These are phyloP conservation scores for Amorpha juglandis DNA, from an alignment of 2,888 invertebrate species.

Conservation along the genomic window DNA sequence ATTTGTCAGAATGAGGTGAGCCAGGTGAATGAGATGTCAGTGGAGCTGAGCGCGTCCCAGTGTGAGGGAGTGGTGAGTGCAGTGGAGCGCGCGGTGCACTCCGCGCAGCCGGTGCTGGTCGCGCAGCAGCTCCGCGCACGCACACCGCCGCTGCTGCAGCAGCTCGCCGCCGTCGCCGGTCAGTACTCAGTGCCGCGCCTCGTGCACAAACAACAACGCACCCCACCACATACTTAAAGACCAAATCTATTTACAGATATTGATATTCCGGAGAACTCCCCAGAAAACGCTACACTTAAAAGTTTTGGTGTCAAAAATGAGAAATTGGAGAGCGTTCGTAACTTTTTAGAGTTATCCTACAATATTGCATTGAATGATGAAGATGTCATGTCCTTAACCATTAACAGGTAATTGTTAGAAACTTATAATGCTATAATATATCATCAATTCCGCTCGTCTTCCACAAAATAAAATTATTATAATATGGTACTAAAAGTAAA, in stretches of 20 bases:
- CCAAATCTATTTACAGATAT: constrained; percentile 32
- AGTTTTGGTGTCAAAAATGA: constrained; percentile 37
- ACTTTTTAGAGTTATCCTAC: constrained; percentile 31
- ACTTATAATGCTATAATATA: no score
- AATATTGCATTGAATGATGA: constrained; percentile 34
- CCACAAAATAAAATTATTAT: no score
- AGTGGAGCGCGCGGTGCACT: constrained; percentile 38
- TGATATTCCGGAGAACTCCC: constrained; percentile 28
- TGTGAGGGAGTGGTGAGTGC: constrained; percentile 28
- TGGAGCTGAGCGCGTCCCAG: not conserved
- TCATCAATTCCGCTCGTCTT: no score
- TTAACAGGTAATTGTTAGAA: constrained; percentile 29
- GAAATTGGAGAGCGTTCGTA: constrained; percentile 29
- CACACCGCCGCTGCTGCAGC: not conserved
- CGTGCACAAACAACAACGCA: not conserved
- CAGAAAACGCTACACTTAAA: constrained; percentile 31
- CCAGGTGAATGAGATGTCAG: not conserved
- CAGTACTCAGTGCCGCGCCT: not conserved
- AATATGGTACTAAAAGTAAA: no score
- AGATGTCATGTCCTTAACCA: constrained; percentile 23
- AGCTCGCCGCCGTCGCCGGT: constrained; percentile 13
- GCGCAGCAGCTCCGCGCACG: constrained; percentile 22
- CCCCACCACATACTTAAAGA: not conserved
- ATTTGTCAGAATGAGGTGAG: not conserved
- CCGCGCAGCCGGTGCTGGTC: constrained; percentile 31